A percentile compares a stretch with the other conserved stretches of the same genome.
phyloP scores from a whole-genome alignment of 2,888 invertebrate species.

The Drosophila flavopinicola region DNA sequence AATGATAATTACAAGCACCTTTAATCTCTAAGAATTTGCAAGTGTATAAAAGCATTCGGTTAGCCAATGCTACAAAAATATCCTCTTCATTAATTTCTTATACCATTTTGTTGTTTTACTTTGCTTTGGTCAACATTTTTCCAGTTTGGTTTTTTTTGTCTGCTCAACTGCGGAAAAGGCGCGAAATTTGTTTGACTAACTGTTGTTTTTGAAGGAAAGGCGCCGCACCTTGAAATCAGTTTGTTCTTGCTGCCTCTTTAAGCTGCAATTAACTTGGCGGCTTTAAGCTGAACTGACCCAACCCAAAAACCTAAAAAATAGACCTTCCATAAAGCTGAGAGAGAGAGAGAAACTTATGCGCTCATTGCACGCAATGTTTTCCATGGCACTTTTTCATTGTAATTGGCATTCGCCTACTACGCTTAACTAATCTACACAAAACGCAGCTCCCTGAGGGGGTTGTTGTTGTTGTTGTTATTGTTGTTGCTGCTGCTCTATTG shows the following conservation, averaged over 20 bases:
- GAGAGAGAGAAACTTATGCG: no score
- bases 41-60: constrained; percentile 10
- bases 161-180: constrained; percentile 70
- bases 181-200: constrained; percentile 72
- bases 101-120: constrained; percentile 8
- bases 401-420: constrained; percentile 64
- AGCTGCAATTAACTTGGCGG: constrained; percentile 72
- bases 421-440: constrained; percentile 77
- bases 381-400: constrained; percentile 68
- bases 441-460: constrained; percentile 64
- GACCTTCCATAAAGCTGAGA: constrained; percentile 28
- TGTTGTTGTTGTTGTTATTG: constrained; percentile 27
- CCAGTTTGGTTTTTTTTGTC: neutral
- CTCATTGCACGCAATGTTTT: constrained; percentile 58
- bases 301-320: constrained; percentile 21
- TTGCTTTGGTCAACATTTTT: constrained; percentile 43
- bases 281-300: constrained; percentile 49
- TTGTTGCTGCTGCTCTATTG: constrained; percentile 28
- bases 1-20: neutral
- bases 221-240: constrained; percentile 71
- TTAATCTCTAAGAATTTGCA: neutral
- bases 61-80: neutral
- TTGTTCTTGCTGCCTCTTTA: constrained; percentile 65
- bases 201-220: constrained; percentile 17
- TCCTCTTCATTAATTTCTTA: constrained; percentile 15